These are phyloP conservation scores for Patella caerulea DNA, from an alignment of 2,888 invertebrate genomes.

Conservation along the genomic window DNA sequence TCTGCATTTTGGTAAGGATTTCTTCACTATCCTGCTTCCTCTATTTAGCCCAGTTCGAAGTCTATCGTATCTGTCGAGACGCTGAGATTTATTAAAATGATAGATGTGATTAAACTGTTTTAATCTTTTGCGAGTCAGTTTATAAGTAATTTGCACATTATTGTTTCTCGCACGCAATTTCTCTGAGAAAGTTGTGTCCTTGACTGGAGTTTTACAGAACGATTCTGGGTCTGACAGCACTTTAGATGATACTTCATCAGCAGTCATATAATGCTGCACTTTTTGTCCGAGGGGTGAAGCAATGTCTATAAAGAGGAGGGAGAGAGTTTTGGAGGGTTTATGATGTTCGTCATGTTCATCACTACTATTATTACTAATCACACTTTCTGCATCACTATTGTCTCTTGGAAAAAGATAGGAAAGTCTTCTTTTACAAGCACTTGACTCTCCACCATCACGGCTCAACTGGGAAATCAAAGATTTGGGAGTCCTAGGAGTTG, in stretches of 20 bases:
- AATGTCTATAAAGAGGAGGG: constrained; percentile 58
- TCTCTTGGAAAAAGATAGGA: constrained; percentile 27
- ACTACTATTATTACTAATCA: constrained; percentile 41
- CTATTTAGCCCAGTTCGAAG: constrained; percentile 54
- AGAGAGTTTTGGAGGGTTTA: constrained; percentile 35
- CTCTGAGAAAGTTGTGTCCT: constrained; percentile 50
- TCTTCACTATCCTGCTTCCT: constrained; percentile 45
- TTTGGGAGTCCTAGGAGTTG: constrained; percentile 62
- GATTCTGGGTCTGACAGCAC: constrained; percentile 52
- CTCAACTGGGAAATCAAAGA: constrained; percentile 65
- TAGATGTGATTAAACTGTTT: constrained; percentile 47
- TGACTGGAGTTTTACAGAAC: constrained; percentile 60
- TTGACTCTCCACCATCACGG: constrained; percentile 44
- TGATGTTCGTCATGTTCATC: constrained; percentile 33
- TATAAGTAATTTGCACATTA: constrained; percentile 53
- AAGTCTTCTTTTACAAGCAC: constrained; percentile 28
- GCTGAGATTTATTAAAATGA: constrained; percentile 53
- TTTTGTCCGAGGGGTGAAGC: constrained; percentile 60
- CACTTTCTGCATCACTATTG: constrained; percentile 39
- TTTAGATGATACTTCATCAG: constrained; percentile 40
- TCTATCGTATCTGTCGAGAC: constrained; percentile 48
- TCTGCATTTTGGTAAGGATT: constrained; percentile 43
- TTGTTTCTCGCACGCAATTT: constrained; percentile 53
- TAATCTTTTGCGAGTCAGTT: constrained; percentile 40
- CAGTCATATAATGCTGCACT: constrained; percentile 57